Conservation (phyloP, 1,140 invertebrate species). For the Drosophila equinoxialis region DNA sequence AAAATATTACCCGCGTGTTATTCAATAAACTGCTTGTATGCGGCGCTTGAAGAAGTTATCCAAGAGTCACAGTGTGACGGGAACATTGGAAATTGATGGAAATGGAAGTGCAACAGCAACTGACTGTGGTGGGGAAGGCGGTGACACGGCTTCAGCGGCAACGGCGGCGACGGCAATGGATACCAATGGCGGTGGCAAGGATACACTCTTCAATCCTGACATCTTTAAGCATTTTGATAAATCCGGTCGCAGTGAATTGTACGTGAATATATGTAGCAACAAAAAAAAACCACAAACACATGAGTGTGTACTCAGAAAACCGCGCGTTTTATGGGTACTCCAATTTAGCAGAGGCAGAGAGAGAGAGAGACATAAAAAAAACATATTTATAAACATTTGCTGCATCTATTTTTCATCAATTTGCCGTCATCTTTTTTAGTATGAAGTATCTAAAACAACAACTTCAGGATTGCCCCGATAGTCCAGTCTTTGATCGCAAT, state of each 20-base stretch:
- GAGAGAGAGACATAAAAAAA: constrained; percentile 31
- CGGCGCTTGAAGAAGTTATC: constrained; percentile 67
- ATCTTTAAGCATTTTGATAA: constrained; percentile 81
- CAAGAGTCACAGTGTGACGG: constrained; percentile 70
- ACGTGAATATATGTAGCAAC: constrained; percentile 50
- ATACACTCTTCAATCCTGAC: constrained; percentile 56
- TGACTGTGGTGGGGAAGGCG: constrained; percentile 4
- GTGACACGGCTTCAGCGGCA: constrained; percentile 1
- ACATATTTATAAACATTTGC: constrained; percentile 34
- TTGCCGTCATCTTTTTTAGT: constrained; percentile 51
- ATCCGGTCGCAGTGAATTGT: constrained; percentile 75
- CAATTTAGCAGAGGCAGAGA: not conserved
- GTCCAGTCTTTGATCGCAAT: constrained; percentile 69
- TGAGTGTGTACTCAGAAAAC: constrained; percentile 1
- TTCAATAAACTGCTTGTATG: constrained; percentile 43
- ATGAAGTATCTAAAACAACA: constrained; percentile 79
- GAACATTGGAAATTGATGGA: constrained; percentile 43
- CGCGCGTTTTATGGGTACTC: constrained; percentile 20
- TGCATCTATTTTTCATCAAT: no score
- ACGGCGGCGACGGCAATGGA: constrained; percentile 36
- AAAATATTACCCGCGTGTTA: constrained; percentile 34
- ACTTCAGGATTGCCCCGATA: constrained; percentile 65
- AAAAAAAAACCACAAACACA: constrained; percentile 29
- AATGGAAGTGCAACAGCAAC: constrained; percentile 19
- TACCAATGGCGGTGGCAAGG: constrained; percentile 33